A percentile compares a stretch with the other conserved stretches of the same genome.
Conservation (phyloP, 2,113 vertebrate species). For the Sorex fumeus region DNA sequence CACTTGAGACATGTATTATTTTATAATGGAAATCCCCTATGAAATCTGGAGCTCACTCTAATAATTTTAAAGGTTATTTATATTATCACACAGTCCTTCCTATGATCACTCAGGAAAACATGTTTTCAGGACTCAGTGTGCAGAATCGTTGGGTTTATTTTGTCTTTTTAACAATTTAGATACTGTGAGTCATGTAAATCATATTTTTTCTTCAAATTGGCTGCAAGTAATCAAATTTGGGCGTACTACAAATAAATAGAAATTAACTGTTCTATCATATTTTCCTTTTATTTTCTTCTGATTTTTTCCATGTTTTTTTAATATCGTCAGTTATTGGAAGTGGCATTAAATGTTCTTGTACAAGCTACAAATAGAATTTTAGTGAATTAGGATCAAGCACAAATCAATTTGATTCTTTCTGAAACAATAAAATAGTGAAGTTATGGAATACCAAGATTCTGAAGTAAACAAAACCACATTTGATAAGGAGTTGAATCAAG, state of each 20-base stretch:
- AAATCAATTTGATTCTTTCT: slow-evolving; percentile 54
- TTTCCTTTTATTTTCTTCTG: slow-evolving; percentile 53
- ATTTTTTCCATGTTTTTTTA: slow-evolving; percentile 29
- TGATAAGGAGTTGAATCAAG: slow-evolving; percentile 1
- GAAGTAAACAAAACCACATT: neutral
- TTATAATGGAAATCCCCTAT: neutral
- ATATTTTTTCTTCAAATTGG: slow-evolving; percentile 59
- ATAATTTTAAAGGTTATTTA: neutral
- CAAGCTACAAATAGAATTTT: slow-evolving; percentile 48
- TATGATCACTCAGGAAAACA: neutral
- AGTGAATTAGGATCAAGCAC: slow-evolving; percentile 40
- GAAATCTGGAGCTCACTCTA: slow-evolving; percentile 22
- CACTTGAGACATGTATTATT: slow-evolving; percentile 27
- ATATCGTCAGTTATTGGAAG: slow-evolving; percentile 42
- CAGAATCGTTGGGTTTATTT: neutral
- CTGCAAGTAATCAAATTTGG: slow-evolving; percentile 57
- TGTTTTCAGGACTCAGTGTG: neutral
- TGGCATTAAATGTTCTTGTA: slow-evolving; percentile 41
- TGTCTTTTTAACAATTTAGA: neutral
- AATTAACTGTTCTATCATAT: slow-evolving; percentile 39
- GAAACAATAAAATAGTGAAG: slow-evolving; percentile 55
- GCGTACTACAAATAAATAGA: neutral
- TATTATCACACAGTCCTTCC: neutral
- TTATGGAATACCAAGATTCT: too few species aligned
- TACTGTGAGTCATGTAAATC: neutral